These are phyloP conservation scores for Zootoca vivipara DNA, from an alignment of 2,113 vertebrate species.

Conservation along the genomic window DNA sequence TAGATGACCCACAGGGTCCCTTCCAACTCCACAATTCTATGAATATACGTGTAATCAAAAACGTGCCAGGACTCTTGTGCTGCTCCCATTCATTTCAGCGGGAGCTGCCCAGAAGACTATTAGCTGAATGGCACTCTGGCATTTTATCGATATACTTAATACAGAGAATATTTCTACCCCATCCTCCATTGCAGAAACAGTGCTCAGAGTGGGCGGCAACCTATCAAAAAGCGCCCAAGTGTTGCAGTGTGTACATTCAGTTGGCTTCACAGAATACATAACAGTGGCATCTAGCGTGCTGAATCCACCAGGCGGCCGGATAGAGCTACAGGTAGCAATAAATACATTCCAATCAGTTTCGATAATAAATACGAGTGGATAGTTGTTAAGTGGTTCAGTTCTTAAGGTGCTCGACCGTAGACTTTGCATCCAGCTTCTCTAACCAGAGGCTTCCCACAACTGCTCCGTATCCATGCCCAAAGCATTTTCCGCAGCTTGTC, in stretches of 20 bases:
- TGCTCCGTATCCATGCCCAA: not conserved
- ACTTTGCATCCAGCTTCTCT: not conserved
- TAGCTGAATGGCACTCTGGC: too few relatives aligned
- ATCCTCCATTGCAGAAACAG: not conserved
- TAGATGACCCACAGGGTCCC: too few relatives aligned
- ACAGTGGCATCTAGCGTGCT: not conserved
- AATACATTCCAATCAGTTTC: not conserved
- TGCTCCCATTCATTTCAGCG: not conserved
- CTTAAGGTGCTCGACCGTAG: not conserved
- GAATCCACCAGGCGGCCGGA: not conserved
- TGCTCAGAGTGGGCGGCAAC: not conserved
- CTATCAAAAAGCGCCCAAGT: not conserved
- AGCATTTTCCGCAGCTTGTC: not conserved
- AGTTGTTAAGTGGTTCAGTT: not conserved
- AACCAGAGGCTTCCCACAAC: not conserved
- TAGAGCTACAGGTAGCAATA: not conserved
- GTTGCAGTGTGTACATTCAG: not conserved
- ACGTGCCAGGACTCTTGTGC: too few relatives aligned
- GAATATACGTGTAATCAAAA: too few relatives aligned
- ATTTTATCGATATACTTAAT: not conserved
- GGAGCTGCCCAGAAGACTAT: not conserved
- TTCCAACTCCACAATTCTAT: too few relatives aligned
- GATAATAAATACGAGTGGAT: not conserved
- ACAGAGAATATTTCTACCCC: not conserved
- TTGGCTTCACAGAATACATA: not conserved